Base-by-base conservation (phyloP, 2,113 vertebrate species). In the Chamaea fasciata region DNA sequence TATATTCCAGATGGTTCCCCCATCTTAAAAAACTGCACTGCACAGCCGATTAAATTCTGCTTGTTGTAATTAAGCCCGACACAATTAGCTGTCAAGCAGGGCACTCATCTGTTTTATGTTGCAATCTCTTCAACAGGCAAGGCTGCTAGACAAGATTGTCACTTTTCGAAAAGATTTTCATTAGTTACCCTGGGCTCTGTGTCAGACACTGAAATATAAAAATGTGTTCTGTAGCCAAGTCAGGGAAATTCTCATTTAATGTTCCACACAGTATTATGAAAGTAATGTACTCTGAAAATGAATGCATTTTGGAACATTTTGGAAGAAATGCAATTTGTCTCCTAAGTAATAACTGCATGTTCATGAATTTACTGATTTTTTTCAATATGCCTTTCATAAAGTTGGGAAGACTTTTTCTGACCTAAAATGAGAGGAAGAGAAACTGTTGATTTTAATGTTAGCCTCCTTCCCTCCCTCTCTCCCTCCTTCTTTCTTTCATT, bases 21-120 rank as follows among this genome's bases (percentile, higher is more conserved):
- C 94, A 42, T 63, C 86, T 78, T 94, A 83, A 93, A 97, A 93
- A 95, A 94, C 96, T 41, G 81, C 85, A 19, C 95, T 94, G 95
- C 95, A 97, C 97, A 97, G 97, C 94, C 89, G 84, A 98, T 97
- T 98, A 97, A 97, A 97, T 97, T 87, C 96, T 94, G 96, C 97
- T 98, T 97, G 97, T 97, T 98, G 97, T 97, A 97, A 98, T 98
- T 98, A 98, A 97, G 97, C 80, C 92, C 80, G 73, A 98, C 97
- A 97, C 97, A 98, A 98, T 98, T 98, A 98, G 96, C 97, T 97
- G 97, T 97, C 97, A 97, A 94, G 97, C 88, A 96, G 96, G 95
- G 97, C 96, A 95, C 95, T 97, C 97, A 95, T 97, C 97, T 97
- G 97, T 97, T 97, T 98, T 97, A 98, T 97, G 97, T 96, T 95